These are phyloP conservation scores for Tetanocera ferruginea DNA, from an alignment of 2,888 invertebrate genomes.

Conservation along the genomic window DNA sequence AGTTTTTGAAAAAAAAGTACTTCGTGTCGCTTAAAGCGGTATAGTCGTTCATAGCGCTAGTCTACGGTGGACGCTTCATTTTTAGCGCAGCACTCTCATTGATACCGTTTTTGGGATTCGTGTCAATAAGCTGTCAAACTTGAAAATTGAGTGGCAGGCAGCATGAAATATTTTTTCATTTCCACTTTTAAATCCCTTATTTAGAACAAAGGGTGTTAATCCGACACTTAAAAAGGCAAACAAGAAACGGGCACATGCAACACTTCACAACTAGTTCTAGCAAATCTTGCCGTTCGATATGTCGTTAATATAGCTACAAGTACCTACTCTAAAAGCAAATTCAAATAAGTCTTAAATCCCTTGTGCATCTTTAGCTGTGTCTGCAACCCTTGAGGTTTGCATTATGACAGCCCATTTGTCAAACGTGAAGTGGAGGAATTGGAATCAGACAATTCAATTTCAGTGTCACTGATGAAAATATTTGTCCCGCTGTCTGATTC, in stretches of 20 bases:
- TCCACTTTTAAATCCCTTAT: slow-evolving; percentile 3
- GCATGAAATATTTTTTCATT: slow-evolving; percentile 17
- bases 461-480: background rate
- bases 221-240: slow-evolving; percentile 28
- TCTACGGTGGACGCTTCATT: background rate
- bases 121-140: slow-evolving; percentile 24
- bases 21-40: background rate
- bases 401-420: slow-evolving; percentile 64
- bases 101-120: background rate
- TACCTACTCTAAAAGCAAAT: slow-evolving; percentile 60
- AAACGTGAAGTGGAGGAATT: slow-evolving; percentile 48
- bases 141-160: slow-evolving; percentile 6
- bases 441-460: slow-evolving; percentile 30
- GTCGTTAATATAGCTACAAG: background rate
- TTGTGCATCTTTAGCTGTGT: slow-evolving; percentile 59
- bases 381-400: slow-evolving; percentile 60
- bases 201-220: slow-evolving; percentile 22
- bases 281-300: slow-evolving; percentile 14
- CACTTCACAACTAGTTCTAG: background rate
- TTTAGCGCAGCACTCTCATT: background rate
- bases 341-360: slow-evolving; percentile 62
- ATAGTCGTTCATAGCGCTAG: background rate
- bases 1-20: background rate
- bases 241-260: background rate
- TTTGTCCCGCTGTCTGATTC: slow-evolving; percentile 26